Base-by-base conservation (phyloP, 2,113 vertebrate species). In the Microtus oregoni region DNA sequence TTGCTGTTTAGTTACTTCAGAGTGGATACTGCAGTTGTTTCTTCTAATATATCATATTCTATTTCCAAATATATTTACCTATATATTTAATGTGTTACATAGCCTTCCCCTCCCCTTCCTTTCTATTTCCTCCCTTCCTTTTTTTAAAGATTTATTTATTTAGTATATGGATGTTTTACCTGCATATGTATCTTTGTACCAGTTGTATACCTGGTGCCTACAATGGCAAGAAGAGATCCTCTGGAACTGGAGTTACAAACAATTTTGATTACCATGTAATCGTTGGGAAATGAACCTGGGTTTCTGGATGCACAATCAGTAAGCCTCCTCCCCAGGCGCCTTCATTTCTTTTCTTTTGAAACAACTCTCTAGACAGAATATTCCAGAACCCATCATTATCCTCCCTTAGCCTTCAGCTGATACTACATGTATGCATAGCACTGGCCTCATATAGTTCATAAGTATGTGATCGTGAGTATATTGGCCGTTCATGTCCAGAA, bases 1-100 rank as follows among this genome's bases (percentile, higher is more conserved):
- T 91, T 85, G 28, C 20, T 70, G 5, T n/a, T 89, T 79, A 89
- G 22, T 83, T 73, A 89, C 35, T 89, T 96, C 13, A 55, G 52
- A 89, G 17, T 90, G 9, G 22, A 70, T 44, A 20, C 68, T 63
- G 8, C 70, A 63, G 50, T 47, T n/a, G 61, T 22, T 63, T 76
- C 90, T 70, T 81, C 11, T 68, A 26, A 47, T 52, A 89, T 76
- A 28, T 92, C 24, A 76, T 55, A 85, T 91, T 88, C 65, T 20
- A 10, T 86, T 94, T 94, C 20, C 10, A 90, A 72, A 78, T 91
- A 63, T 30, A 19, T 73, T 78, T 81, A 32, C 11, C 72, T 44
- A 61, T 72, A 30, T 41, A 38, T n/a, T 50, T 70, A 30, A 38
- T 75, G 63, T 68, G 15, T 24, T 47, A 35, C 15, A 32, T 44